Conservation (phyloP, 2,797 vertebrate genomes). For the Oreochromis grahami region DNA sequence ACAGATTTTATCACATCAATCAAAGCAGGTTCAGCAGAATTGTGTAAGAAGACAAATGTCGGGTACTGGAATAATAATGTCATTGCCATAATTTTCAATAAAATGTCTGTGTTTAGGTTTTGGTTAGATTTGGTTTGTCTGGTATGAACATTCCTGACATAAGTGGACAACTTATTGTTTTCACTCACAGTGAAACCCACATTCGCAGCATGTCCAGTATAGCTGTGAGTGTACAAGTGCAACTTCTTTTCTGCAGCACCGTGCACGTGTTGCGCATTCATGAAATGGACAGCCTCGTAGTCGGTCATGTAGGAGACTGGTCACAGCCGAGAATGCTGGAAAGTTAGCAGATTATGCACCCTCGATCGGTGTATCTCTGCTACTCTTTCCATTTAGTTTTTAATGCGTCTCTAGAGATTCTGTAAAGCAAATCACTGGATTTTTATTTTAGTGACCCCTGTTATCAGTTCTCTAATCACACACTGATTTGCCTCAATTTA, state of each 20-base stretch:
- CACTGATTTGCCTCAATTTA: neutral
- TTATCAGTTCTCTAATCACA: neutral
- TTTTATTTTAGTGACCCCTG: neutral
- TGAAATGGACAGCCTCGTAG: neutral
- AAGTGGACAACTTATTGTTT: neutral
- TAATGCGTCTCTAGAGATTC: neutral
- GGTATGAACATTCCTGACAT: neutral
- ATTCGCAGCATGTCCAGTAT: neutral
- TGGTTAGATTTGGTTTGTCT: neutral
- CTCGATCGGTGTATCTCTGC: neutral
- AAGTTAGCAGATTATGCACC: neutral
- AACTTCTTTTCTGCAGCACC: neutral
- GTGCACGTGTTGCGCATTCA: neutral
- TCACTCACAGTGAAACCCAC: neutral
- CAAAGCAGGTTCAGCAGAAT: neutral
- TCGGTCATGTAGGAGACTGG: neutral
- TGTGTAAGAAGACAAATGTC: neutral
- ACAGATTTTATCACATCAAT: neutral
- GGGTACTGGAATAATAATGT: neutral
- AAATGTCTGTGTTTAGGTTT: neutral
- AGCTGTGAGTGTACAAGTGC: neutral
- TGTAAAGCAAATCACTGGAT: neutral
- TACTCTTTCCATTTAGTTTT: neutral
- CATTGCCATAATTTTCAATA: neutral
- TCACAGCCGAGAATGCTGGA: neutral